Evolutionary conservation across 2,113 vertebrate genomes (phyloP).

Genomic region (Plecturocebus donacophilus): DNA sequence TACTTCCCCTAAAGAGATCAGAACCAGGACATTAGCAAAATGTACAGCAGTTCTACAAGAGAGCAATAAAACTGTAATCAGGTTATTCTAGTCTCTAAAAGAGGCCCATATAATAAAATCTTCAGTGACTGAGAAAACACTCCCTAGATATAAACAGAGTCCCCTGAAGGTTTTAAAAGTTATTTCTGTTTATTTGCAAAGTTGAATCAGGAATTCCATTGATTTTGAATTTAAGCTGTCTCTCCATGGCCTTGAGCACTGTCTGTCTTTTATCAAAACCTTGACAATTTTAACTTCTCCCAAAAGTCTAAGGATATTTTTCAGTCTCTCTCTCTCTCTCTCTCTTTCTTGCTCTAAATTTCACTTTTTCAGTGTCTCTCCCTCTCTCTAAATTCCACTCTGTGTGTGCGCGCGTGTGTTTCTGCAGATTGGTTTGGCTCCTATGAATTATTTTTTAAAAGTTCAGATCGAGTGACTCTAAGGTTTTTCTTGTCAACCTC

Average conservation of each 20-base stretch:
- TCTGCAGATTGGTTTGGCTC: not conserved
- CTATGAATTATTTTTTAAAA: not conserved
- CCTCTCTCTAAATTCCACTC: not conserved
- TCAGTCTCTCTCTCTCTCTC: not conserved
- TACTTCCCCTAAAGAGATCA: not conserved
- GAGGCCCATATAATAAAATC: constrained; percentile 30
- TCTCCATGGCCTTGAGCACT: constrained; percentile 11
- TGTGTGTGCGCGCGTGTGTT: not conserved
- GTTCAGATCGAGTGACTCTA: not conserved
- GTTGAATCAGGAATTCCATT: constrained; percentile 37
- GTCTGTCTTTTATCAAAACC: constrained; percentile 54
- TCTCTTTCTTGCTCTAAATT: not conserved
- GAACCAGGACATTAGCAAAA: not conserved
- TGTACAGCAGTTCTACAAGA: not conserved
- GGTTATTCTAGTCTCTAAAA: not conserved
- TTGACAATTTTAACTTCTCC: constrained; percentile 27
- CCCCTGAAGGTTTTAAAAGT: not conserved
- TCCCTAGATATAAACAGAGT: not conserved
- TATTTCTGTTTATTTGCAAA: constrained; percentile 56
- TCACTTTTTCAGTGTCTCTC: no score
- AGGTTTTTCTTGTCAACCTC: not conserved
- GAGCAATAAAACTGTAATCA: not conserved
- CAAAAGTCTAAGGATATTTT: not conserved
- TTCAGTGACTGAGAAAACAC: not conserved
- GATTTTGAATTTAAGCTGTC: constrained; percentile 31